Evolutionary conservation across 1,140 invertebrate genomes (phyloP).

Genomic region (Papilio dardanus): DNA sequence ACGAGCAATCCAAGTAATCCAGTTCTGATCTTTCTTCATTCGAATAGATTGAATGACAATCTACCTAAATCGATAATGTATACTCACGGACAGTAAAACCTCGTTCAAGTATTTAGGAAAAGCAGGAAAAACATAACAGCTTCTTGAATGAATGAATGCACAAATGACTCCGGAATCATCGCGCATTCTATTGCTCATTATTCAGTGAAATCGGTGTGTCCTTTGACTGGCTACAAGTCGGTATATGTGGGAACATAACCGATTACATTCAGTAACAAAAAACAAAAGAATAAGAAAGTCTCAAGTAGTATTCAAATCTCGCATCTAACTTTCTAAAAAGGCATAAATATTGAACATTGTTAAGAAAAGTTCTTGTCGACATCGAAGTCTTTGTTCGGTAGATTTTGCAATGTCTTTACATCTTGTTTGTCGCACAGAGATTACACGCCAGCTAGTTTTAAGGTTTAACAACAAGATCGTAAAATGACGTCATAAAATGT

Average conservation of each 20-base stretch:
- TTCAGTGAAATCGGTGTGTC: no score
- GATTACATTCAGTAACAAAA: background rate
- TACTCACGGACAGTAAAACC: no score
- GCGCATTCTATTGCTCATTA: no score
- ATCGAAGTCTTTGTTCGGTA: background rate
- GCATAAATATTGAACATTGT: background rate
- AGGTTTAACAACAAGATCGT: background rate
- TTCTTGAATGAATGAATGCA: no score
- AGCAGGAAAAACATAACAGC: no score
- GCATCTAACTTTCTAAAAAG: background rate
- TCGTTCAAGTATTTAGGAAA: no score
- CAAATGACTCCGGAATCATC: no score
- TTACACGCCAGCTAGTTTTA: background rate
- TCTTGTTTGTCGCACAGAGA: slow-evolving; percentile 1
- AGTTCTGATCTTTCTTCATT: background rate
- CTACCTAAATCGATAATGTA: no score
- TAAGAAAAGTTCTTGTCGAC: background rate
- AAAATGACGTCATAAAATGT: slow-evolving; percentile 15
- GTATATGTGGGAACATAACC: no score
- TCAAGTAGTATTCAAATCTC: background rate
- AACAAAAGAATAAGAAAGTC: background rate
- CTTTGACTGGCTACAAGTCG: no score
- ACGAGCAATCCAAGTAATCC: slow-evolving; percentile 2
- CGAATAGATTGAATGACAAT: slow-evolving; percentile 3
- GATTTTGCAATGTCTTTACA: background rate